Base-by-base conservation (phyloP, 2,797 vertebrate genomes). In the Anabacerthia variegaticeps region DNA sequence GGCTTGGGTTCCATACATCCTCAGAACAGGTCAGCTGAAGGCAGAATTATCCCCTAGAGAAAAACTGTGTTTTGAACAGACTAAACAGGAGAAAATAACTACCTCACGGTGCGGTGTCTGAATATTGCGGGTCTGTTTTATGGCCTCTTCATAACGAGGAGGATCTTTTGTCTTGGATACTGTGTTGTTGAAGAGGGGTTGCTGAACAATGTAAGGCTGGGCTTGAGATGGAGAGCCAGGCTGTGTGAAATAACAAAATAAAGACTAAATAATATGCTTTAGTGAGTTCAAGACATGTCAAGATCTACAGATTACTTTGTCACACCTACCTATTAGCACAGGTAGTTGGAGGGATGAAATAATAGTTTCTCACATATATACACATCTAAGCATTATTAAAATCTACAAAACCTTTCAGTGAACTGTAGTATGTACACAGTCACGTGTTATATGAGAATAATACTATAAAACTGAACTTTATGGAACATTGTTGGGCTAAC, bases 141-240 rank as follows among this genome's bases (percentile, higher is more conserved):
- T 98, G 43, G 99, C 99, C 66, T 99, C 99, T 97, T 99, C 99
- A 0, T 99, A 99, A 81, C 98, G 98, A 28, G 99, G 99, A 4
- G 99, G 99, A 92, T 99, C 99, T 98, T 99, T 99, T 54, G 98
- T 97, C 97, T 99, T 99, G 68, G 98, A 97, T 76, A 96, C 92
- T 4, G 97, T 96, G 95, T 93, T 98, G 67, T 97, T 97, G 92
- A 99, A 99, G 41, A 98, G 97, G 24, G 98, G 81, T 76, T 97
- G 97, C 96, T 97, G 97, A 95, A 98, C 88, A n/a, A 97, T 82
- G 20, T 97, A 98, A 39, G 96, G 96, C 61, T 98, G 98, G n/a
- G 98, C 89, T 46, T 98, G 98, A 69, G 97, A 95, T 43, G 98
- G 93, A 6, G 98, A 97, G 14, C 96, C 95, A 18, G 98, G 96